Base-by-base conservation (phyloP, 53 echinoderm and acorn worm genomes). In the Echinometra lucunter region DNA sequence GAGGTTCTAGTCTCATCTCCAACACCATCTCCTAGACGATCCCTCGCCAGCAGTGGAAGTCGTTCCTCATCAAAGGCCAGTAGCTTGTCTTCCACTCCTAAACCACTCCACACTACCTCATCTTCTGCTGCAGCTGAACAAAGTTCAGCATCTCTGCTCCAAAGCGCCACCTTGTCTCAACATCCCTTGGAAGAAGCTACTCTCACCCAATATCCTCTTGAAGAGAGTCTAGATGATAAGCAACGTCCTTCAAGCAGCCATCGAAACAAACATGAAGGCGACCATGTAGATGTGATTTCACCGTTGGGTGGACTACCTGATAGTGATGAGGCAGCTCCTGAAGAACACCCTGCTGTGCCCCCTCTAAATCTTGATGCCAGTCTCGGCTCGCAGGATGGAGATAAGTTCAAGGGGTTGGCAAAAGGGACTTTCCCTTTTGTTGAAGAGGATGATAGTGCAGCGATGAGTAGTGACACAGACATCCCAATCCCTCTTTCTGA, bases 401-500 rank as follows among this genome's bases (percentile, higher is more conserved):
- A 58, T 38, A 34, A 60, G 82, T 45, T 94, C 40, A 94, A 28
- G 47, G 37, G 35, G 16, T 42, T 66, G 16, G 89, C 95, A 0
- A 94, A 92, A 82, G 98, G 96, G 89, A 92, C 95, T 2, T 96
- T 90, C 82, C 96, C 96, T n/a, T 95, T 97, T 63, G 97, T 91
- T 60, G 98, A 98, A 27, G 98, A 95, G 45, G 96, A 94, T 17
- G 91, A 93, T 1, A 92, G 95, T 34, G 88, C 95, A 45, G 95
- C 95, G 75, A 98, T 96, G 78, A 98, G 97, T 92, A 97, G 98
- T 87, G 96, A 97, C 53, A 95, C 95, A 27, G 98, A 96, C 55
- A 96, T 98, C 45, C 94, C 88, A 1, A 72, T 96, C 1, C 96
- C 97, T 32, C 92, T 80, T 34, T 97, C 98, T 30, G 97, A 94